These are phyloP conservation scores for Catajapyx aquilonaris DNA, from an alignment of 1,140 invertebrate species.

Conservation along the genomic window DNA sequence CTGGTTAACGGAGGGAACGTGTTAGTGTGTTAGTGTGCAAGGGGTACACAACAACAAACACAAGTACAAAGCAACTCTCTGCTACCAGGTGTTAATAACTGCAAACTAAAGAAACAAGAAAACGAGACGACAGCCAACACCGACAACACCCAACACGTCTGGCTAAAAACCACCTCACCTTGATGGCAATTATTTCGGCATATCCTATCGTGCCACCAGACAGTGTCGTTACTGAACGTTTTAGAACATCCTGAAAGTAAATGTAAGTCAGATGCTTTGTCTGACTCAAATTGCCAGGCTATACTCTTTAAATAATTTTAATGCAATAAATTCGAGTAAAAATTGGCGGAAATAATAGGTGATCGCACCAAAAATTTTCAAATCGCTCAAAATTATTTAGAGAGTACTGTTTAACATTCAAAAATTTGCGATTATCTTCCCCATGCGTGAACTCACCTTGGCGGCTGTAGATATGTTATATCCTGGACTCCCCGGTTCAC, in stretches of 20 bases:
- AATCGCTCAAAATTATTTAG: background rate
- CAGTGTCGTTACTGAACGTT: slow-evolving; percentile 76
- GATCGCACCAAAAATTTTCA: background rate
- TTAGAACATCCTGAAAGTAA: slow-evolving; percentile 43
- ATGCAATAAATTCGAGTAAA: background rate
- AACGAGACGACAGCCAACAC: slow-evolving; percentile 6
- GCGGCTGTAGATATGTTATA: slow-evolving; percentile 76
- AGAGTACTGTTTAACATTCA: background rate
- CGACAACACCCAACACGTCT: no score
- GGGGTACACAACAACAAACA: no score
- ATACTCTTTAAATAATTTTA: background rate
- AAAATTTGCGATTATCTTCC: no score
- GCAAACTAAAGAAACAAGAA: no score
- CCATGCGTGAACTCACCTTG: slow-evolving; percentile 40
- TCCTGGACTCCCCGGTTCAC: slow-evolving; percentile 60
- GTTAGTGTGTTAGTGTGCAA: no score
- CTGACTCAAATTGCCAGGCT: background rate
- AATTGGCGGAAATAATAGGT: background rate
- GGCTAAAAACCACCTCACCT: no score
- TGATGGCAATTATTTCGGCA: slow-evolving; percentile 85
- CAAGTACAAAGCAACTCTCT: no score
- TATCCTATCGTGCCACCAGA: slow-evolving; percentile 66
- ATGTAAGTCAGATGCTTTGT: slow-evolving; percentile 1
- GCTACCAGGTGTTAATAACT: no score
- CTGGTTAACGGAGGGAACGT: no score